phyloP scores from a whole-genome alignment of 1,140 invertebrate genomes.

The Zophobas morio region DNA sequence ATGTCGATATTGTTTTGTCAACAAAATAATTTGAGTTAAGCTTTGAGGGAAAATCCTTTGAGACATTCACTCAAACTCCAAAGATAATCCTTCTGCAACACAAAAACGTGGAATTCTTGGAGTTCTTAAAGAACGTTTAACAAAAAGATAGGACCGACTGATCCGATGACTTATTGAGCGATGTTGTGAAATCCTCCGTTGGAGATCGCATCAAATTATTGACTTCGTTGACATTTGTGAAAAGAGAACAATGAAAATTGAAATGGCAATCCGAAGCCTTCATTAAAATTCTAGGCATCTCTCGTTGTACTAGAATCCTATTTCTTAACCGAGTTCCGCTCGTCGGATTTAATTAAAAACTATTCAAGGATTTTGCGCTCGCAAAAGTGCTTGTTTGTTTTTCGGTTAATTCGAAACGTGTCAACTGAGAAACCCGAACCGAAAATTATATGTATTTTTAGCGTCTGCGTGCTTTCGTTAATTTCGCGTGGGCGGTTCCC shows the following conservation, averaged over 20 bases:
- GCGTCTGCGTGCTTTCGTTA: conserved; percentile 15
- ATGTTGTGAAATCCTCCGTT: too few relatives aligned
- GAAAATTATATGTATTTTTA: not conserved
- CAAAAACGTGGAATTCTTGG: too few relatives aligned
- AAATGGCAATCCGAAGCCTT: not conserved
- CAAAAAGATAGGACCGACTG: too few relatives aligned
- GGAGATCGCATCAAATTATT: not conserved
- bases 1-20: too few relatives aligned
- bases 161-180: too few relatives aligned
- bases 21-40: too few relatives aligned
- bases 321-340: conserved; percentile 16
- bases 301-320: not conserved
- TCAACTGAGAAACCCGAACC: not conserved
- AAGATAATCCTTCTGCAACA: too few relatives aligned
- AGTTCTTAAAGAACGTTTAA: too few relatives aligned
- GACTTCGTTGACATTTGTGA: not conserved
- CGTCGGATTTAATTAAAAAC: conserved; percentile 8
- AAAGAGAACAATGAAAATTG: not conserved
- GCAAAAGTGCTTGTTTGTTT: conserved; percentile 23
- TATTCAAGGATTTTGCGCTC: conserved; percentile 3
- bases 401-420: not conserved
- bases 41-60: too few relatives aligned
- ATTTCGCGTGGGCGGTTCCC: not conserved
- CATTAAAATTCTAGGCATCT: conserved; percentile 6
- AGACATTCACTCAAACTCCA: too few relatives aligned